phyloP scores from a whole-genome alignment of 2,888 invertebrate species.

The Drosophila formosana region DNA sequence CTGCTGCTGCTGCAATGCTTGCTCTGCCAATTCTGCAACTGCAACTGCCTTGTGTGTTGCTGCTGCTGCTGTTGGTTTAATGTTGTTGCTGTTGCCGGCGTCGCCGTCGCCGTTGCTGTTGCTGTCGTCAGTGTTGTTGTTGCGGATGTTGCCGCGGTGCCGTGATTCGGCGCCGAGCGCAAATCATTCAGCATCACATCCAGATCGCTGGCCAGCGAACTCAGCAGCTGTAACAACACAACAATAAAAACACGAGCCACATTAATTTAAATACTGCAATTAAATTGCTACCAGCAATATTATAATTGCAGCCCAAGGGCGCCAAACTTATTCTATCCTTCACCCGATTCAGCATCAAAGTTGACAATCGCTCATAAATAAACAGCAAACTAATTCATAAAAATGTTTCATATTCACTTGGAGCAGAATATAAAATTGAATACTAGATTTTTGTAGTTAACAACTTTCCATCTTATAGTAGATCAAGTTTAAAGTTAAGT shows the following conservation, averaged over 20 bases:
- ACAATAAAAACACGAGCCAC: slow-evolving; percentile 4
- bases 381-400: too few species aligned
- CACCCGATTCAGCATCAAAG: neutral
- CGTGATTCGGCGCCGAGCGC: slow-evolving; percentile 88
- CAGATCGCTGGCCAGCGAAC: slow-evolving; percentile 92
- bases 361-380: too few species aligned
- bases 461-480: too few species aligned
- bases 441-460: too few species aligned
- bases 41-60: slow-evolving; percentile 47
- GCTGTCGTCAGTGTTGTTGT: slow-evolving; percentile 40
- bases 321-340: neutral
- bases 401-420: too few species aligned
- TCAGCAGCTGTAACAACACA: slow-evolving; percentile 89
- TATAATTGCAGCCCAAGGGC: neutral
- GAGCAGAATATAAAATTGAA: too few species aligned
- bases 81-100: slow-evolving; percentile 40
- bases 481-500: too few species aligned
- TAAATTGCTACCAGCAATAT: neutral
- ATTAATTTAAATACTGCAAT: slow-evolving; percentile 14
- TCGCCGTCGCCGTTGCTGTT: slow-evolving; percentile 51
- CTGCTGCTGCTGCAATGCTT: slow-evolving; percentile 65
- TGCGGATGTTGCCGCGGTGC: slow-evolving; percentile 57
- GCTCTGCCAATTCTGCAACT: slow-evolving; percentile 34
- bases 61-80: slow-evolving; percentile 41
- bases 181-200: slow-evolving; percentile 94